phyloP scores from a whole-genome alignment of 23 tunicate species.

The Clavelina lepadiformis region DNA sequence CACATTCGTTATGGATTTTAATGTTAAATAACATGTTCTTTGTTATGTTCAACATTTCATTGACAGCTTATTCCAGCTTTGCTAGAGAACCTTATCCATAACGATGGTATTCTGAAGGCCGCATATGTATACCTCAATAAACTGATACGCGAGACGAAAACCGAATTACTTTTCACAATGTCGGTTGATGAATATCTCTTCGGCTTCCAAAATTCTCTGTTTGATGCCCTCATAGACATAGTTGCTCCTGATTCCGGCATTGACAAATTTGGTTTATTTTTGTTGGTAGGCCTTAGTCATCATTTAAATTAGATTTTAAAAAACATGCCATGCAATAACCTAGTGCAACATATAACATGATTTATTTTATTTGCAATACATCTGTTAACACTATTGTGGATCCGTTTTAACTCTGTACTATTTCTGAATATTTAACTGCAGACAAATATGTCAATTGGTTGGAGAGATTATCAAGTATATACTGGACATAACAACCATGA shows the following conservation, averaged over 20 bases:
- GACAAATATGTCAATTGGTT: constrained; percentile 50
- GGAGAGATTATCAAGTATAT: constrained; percentile 59
- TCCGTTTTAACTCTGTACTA: too few relatives aligned
- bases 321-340: too few relatives aligned
- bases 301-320: too few relatives aligned
- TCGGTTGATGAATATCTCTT: constrained; percentile 45
- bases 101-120: background rate
- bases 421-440: constrained; percentile 8
- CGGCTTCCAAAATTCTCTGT: constrained; percentile 51
- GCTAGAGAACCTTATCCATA: constrained; percentile 1
- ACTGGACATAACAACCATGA: constrained; percentile 34
- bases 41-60: too few relatives aligned
- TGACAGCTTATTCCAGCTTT: constrained; percentile 23
- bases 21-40: too few relatives aligned
- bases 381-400: too few relatives aligned
- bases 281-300: constrained; percentile 29
- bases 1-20: too few relatives aligned
- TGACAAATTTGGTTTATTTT: constrained; percentile 46
- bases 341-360: too few relatives aligned
- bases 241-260: constrained; percentile 6
- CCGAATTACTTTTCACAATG: constrained; percentile 27
- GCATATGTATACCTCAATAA: constrained; percentile 27
- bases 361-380: too few relatives aligned
- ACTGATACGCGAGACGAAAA: constrained; percentile 24
- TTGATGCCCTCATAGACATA: constrained; percentile 26